phyloP scores from a whole-genome alignment of 2,888 invertebrate species.

The Melipona bicolor region DNA sequence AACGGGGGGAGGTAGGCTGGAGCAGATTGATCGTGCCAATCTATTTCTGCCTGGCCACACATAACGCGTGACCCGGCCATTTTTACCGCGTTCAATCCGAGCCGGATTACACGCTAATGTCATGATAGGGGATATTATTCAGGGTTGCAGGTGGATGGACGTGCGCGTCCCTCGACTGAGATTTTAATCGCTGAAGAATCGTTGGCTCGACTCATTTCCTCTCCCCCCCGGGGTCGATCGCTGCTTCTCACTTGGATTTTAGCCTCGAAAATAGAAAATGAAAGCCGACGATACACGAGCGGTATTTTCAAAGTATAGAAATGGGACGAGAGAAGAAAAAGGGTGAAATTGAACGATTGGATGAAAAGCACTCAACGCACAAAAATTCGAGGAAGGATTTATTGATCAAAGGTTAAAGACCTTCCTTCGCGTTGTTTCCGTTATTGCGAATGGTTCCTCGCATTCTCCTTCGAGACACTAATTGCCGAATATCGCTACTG shows the following conservation, averaged over 20 bases:
- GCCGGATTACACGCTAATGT: conserved; percentile 40
- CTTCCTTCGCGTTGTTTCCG: conserved; percentile 14
- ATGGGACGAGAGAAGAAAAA: too few species aligned
- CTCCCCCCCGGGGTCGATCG: too few species aligned
- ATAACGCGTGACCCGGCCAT: conserved; percentile 58
- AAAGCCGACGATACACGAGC: too few species aligned
- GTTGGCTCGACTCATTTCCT: too few species aligned
- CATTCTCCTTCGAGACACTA: neutral
- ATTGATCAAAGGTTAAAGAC: neutral
- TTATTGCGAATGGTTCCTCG: neutral
- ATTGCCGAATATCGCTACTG: too few species aligned
- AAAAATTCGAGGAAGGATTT: neutral
- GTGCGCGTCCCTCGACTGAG: conserved; percentile 4
- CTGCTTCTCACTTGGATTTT: too few species aligned
- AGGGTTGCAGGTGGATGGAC: conserved; percentile 59
- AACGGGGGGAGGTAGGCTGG: conserved; percentile 45
- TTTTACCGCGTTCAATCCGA: conserved; percentile 61
- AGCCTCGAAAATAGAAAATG: too few species aligned
- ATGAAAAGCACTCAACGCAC: too few species aligned
- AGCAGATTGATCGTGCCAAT: conserved; percentile 77
- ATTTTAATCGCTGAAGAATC: neutral
- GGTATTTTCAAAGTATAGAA: too few species aligned
- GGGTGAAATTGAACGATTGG: too few species aligned
- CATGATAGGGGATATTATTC: conserved; percentile 41
- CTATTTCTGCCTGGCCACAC: conserved; percentile 78